Conservation (phyloP, 1,140 invertebrate species). For the Diorhabda elongata region DNA sequence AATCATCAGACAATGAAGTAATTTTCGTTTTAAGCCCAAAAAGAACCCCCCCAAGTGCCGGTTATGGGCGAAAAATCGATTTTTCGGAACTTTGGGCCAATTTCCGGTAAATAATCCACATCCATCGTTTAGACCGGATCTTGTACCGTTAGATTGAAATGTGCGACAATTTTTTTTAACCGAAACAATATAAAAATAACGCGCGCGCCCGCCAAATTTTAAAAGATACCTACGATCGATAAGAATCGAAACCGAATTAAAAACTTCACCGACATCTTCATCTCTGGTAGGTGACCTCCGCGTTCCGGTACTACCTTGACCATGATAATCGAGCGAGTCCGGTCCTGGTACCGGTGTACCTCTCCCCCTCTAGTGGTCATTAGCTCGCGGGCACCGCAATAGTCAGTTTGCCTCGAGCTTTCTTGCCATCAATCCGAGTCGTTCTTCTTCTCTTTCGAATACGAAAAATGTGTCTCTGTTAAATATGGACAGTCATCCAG, state of each 20-base stretch:
- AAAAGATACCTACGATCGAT: conserved; percentile 5
- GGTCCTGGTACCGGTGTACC: not conserved
- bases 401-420: conserved; percentile 44
- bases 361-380: conserved; percentile 28
- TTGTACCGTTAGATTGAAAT: no score
- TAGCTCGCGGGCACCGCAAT: conserved; percentile 38
- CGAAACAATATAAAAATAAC: no score
- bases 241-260: not conserved
- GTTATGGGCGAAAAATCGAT: no score
- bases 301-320: not conserved
- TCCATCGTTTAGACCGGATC: no score
- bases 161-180: no score
- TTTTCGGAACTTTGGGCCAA: no score
- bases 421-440: conserved; percentile 24
- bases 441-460: conserved; percentile 27
- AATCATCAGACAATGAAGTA: no score
- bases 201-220: no score
- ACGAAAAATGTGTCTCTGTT: conserved; percentile 25
- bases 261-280: not conserved
- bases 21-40: no score
- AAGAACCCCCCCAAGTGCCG: no score
- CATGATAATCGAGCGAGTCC: not conserved
- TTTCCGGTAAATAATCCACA: no score
- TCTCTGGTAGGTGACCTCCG: conserved; percentile 4
- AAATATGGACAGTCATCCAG: conserved; percentile 41